A percentile compares a stretch with the other conserved stretches of the same genome.
Conservation (phyloP, 2,888 invertebrate species). For the Hydraecia micacea region DNA sequence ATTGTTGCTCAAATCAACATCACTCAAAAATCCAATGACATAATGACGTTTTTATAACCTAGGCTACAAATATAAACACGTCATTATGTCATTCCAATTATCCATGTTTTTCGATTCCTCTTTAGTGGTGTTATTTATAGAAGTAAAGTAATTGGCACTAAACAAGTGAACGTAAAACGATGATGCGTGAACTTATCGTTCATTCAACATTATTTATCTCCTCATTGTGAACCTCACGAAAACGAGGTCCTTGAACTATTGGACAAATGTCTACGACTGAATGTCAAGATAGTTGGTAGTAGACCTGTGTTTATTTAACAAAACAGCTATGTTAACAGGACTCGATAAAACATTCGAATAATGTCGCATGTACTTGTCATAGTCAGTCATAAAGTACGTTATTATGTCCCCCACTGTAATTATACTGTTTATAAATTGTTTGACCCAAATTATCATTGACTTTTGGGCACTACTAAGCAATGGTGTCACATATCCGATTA, state of each 20-base stretch:
- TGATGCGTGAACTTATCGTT: slow-evolving; percentile 46
- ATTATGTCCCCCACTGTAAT: slow-evolving; percentile 27
- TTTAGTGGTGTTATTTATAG: slow-evolving; percentile 5
- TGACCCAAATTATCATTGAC: slow-evolving; percentile 40
- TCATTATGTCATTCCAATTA: neutral
- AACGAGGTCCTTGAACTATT: slow-evolving; percentile 68
- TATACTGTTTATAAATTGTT: slow-evolving; percentile 28
- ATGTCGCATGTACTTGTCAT: slow-evolving; percentile 24
- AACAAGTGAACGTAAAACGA: slow-evolving; percentile 54
- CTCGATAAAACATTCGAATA: slow-evolving; percentile 32
- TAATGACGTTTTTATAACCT: slow-evolving; percentile 15
- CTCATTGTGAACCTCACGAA: slow-evolving; percentile 61
- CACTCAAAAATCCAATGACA: slow-evolving; percentile 12
- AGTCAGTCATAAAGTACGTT: neutral
- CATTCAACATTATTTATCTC: slow-evolving; percentile 66
- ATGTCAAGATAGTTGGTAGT: slow-evolving; percentile 53
- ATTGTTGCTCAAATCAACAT: slow-evolving; percentile 21
- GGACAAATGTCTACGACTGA: slow-evolving; percentile 54
- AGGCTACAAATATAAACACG: neutral
- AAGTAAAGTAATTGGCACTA: slow-evolving; percentile 23
- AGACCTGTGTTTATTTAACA: slow-evolving; percentile 48
- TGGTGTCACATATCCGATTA: slow-evolving; percentile 56
- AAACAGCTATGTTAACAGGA: slow-evolving; percentile 52
- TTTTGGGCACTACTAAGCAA: slow-evolving; percentile 46
- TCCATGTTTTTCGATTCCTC: neutral